Base-by-base conservation (phyloP, 1,140 invertebrate genomes). In the Drosophila punjabiensis region DNA sequence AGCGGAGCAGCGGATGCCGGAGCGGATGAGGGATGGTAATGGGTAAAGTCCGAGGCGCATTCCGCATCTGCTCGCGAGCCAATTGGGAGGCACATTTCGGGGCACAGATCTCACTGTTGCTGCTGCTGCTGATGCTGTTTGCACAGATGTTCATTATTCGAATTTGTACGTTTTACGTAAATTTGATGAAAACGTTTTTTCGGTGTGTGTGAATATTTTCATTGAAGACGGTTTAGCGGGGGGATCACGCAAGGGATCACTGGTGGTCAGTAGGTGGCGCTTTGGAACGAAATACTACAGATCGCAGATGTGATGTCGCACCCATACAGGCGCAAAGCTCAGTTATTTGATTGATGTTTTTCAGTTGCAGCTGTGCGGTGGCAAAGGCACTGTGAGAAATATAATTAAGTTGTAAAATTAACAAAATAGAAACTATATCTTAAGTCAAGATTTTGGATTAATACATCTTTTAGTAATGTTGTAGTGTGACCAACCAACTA, bases 121-220 rank as follows among this genome's bases (percentile, higher is more conserved):
- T 90, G 39, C 14, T 16, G 28, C 59, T 50, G 28, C 14, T 16
- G 28, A 55, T 50, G 28, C 35, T 91, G 87, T 91, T 91, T 91
- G 87, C 87, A 91, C 88, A 91, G 88, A 91, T 91, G 88, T 91
- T 91, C 87, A 76, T 79, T 84, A 90, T 91, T 79, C 64, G 66
- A 81, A 66, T 68, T 88, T 88, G 76, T 66, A 76, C 71, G 83
- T 87, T 58, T 58, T 82, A 82, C 83, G 76, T 87, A 76, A 87
- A 87, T 82, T 88, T 88, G 76, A 87, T 86, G 77, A 82, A 81
- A 73, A 67, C 56, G 58, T 59, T 75, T 59, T 75, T 62, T 52
- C 20, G 20, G 35, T 58, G 48, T 76, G 76, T 75, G 82, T 69
- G 61, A 74, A 74, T 78, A 85, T 85, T 76, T 70, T 70, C 67